Base-by-base conservation (phyloP, 2,113 vertebrate species). In the Sander lucioperca region DNA sequence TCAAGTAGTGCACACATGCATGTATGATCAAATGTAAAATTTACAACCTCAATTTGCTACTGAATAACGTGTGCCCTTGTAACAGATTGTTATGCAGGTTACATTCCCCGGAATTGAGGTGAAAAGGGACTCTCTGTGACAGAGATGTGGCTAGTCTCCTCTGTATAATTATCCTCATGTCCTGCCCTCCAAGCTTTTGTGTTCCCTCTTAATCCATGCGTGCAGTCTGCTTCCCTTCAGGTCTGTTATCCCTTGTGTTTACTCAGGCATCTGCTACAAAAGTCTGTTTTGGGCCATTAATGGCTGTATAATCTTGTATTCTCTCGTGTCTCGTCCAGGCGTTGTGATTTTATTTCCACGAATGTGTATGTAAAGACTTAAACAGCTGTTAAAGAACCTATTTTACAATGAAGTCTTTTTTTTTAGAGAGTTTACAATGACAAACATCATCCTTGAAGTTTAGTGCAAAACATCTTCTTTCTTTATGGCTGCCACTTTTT, bases 121-220 rank as follows among this genome's bases (percentile, higher is more conserved):
- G 63, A 56, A 48, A 27, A 39, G 59, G 51, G 64, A 85, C 58
- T 78, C 53, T 61, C 48, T 67, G 54, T 76, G 74, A 74, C 68
- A 83, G 68, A 79, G 71, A 83, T 84, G 25, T 48, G 53, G 47
- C 50, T n/a, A 16, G 71, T 85, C 83, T 77, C 76, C 64, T 74
- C 67, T 77, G 79, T 77, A 43, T 86, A 81, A 85, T 91, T 85
- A 85, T 83, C 45, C 51, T 68, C 43, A 27, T 82, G 59, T 61
- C 77, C 65, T 85, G 73, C 62, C 81, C 77, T 84, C 61, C 18
- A 39, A 77, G 82, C 58, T 80, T 84, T 82, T 81, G 78, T 72
- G 68, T 70, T 81, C 33, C 10, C 43, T 80, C 70, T 79, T 25
- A 77, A 84, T 89, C 84, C 58, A 68, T 79, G 23, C 48, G 82